Evolutionary conservation across 1,140 invertebrate species (phyloP).

Genomic region (Nilaparvata lugens): DNA sequence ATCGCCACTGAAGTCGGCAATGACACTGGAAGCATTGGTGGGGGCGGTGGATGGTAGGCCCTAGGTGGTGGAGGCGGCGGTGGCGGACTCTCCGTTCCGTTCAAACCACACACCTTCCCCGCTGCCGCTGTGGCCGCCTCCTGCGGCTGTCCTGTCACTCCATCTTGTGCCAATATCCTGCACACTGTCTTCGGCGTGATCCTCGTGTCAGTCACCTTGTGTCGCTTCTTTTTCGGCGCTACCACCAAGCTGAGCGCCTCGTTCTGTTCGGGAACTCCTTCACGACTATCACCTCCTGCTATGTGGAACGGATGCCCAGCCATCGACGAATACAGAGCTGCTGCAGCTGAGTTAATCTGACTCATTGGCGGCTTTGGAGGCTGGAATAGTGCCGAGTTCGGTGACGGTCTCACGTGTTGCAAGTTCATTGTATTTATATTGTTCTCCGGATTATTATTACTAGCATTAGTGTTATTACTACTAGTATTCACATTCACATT

Average conservation of each 20-base stretch:
- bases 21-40: slow-evolving; percentile 75
- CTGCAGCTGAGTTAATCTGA: slow-evolving; percentile 51
- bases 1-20: slow-evolving; percentile 90
- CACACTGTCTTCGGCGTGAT: slow-evolving; percentile 86
- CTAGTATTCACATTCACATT: slow-evolving; percentile 16
- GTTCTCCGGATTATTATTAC: slow-evolving; percentile 39
- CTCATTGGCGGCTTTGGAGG: slow-evolving; percentile 61
- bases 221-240: slow-evolving; percentile 88
- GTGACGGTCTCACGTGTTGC: slow-evolving; percentile 56
- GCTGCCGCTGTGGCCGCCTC: slow-evolving; percentile 11
- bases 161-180: slow-evolving; percentile 72
- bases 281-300: slow-evolving; percentile 45
- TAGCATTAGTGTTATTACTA: slow-evolving; percentile 25
- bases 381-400: slow-evolving; percentile 63
- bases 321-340: slow-evolving; percentile 46
- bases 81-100: slow-evolving; percentile 44
- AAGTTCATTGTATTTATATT: slow-evolving; percentile 52
- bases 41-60: slow-evolving; percentile 62
- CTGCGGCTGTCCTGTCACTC: slow-evolving; percentile 50
- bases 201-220: slow-evolving; percentile 93
- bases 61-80: slow-evolving; percentile 64
- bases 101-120: slow-evolving; percentile 35
- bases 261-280: slow-evolving; percentile 74
- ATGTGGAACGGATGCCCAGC: slow-evolving; percentile 55
- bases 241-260: slow-evolving; percentile 89